Evolutionary conservation across 1,140 invertebrate species (phyloP), one percentile per base, ranked within the genome.

Genomic region (Hesperophylax magnus): DNA sequence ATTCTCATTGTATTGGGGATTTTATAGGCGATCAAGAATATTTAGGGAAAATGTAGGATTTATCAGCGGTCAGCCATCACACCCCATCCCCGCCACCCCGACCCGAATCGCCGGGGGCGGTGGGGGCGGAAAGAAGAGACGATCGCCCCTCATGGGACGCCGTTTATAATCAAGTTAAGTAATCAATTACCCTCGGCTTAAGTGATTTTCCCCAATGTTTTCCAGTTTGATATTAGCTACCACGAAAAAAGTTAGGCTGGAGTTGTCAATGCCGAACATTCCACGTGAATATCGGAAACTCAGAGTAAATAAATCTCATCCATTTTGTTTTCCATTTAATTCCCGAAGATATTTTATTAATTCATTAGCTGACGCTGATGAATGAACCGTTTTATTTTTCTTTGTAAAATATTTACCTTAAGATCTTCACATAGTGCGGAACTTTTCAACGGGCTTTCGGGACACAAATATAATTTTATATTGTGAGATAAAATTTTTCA

Each of bases 101-200:
- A 39, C 4, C 34, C 34, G 34, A 1, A 39, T 39, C 34, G 34
- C 34, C 11, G 61, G 61, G 54, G 18, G 54, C 54, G 54, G 15
- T 56, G 8, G 18, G 65, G 17, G 69, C 52, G 71, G 53, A 52
- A 24, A 24, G 71, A 31, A 22, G n/a, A 24, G 53, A 15, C 20
- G 56, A 53, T 47, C 34, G 56, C 22, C 63, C 75, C 47, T 15
- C 17, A 61, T 11, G 60, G 79, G 79, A 77, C 39, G 76, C 74
- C 61, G 27, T 61, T 81, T 77, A 77, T 71, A 81, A 81, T 81
- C 80, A 81, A 78, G 60, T 78, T 61, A 60, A 81, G 80, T 72
- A 81, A 81, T 78, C 76, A 81, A 81, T 81, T 81, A 76, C 75
- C 54, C 80, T 53, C 56, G 67, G 65, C 58, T 79, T 74, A 79